Conservation (phyloP, 2,113 vertebrate species). For the Corynorhinus townsendii region DNA sequence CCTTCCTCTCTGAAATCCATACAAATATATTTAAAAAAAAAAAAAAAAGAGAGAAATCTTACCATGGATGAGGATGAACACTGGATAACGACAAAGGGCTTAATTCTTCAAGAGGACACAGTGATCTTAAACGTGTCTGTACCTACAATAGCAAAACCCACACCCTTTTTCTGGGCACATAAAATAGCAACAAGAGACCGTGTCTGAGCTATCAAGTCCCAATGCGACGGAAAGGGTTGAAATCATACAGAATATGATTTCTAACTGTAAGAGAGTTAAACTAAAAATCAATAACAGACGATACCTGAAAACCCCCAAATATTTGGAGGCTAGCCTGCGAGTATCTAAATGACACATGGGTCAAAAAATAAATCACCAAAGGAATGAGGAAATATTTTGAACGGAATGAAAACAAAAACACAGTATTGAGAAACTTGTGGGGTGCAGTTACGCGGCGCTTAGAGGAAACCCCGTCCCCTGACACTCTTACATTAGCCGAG, state of each 20-base stretch:
- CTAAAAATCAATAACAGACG: background rate
- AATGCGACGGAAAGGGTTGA: background rate
- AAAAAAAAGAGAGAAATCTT: background rate
- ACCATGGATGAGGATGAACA: background rate
- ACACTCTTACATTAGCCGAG: background rate
- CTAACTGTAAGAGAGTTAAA: background rate
- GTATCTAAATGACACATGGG: background rate
- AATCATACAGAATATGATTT: background rate
- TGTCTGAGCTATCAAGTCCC: background rate
- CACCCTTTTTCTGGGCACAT: background rate
- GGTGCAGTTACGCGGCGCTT: background rate
- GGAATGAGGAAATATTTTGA: background rate
- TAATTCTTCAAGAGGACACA: background rate
- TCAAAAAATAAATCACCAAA: background rate
- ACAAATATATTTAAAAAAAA: no score
- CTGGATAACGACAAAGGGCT: background rate
- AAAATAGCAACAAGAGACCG: background rate
- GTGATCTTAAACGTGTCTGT: background rate
- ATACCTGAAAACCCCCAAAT: background rate
- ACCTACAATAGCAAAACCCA: background rate
- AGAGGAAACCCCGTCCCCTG: background rate
- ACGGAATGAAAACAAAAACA: background rate
- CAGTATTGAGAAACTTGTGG: background rate
- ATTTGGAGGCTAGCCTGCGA: background rate
- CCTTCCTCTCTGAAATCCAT: no score